Evolutionary conservation across 2,797 vertebrate species (phyloP).

Genomic region (Enteromius thamalakanensis): DNA sequence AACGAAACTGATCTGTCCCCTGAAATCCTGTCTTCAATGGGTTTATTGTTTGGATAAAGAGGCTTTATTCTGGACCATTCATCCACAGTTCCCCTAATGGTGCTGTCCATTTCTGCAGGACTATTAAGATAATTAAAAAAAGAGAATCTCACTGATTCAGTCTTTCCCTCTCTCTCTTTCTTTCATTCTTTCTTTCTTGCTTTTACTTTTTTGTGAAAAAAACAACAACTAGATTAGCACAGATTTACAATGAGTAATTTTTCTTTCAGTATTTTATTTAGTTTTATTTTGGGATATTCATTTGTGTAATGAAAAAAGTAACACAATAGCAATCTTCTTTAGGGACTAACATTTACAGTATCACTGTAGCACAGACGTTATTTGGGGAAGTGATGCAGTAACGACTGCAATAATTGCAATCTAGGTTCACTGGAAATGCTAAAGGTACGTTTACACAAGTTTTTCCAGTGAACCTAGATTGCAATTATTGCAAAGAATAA

Average conservation of each 20-base stretch:
- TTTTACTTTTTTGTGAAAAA: neutral
- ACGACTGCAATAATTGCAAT: too few relatives aligned
- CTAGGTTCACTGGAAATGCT: too few relatives aligned
- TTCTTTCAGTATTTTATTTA: neutral
- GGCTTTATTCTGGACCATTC: constrained; percentile 43
- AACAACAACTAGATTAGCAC: neutral
- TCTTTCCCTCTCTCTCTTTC: neutral
- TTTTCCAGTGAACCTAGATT: too few relatives aligned
- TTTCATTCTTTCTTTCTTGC: neutral
- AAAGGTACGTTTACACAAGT: too few relatives aligned
- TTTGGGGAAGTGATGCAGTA: too few relatives aligned
- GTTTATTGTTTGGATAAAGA: constrained; percentile 45
- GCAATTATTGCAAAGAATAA: too few relatives aligned
- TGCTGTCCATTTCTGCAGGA: constrained; percentile 21
- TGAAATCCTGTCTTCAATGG: constrained; percentile 42
- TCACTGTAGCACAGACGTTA: neutral
- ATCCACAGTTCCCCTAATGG: constrained; percentile 26
- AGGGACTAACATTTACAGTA: neutral
- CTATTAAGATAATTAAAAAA: constrained; percentile 38
- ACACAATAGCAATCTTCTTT: neutral
- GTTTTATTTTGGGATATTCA: neutral
- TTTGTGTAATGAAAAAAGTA: neutral
- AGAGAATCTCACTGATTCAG: neutral
- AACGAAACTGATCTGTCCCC: constrained; percentile 33
- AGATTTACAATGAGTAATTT: neutral